phyloP scores from a whole-genome alignment of 2,797 vertebrate genomes.

The Sebastes hubbsi region DNA sequence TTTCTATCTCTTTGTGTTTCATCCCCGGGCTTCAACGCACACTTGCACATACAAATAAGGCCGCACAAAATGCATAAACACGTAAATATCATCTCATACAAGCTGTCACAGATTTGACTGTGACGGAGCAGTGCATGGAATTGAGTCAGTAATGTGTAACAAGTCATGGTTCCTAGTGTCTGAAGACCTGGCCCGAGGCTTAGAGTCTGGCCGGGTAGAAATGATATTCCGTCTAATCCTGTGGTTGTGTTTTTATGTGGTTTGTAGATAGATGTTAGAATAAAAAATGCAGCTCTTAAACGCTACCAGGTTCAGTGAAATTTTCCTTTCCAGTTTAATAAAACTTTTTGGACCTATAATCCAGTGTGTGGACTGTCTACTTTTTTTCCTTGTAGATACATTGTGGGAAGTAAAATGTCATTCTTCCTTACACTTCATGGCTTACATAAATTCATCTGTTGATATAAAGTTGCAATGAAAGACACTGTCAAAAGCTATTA shows the following conservation, averaged over 20 bases:
- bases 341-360: background rate
- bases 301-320: background rate
- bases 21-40: background rate
- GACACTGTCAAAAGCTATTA: background rate
- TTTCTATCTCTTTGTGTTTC: background rate
- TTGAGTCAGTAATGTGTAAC: background rate
- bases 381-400: background rate
- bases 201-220: background rate
- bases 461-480: background rate
- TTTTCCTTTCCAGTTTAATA: background rate
- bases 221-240: background rate
- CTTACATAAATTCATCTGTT: background rate
- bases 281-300: background rate
- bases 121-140: background rate
- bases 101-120: background rate
- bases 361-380: too few relatives aligned
- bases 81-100: background rate
- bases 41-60: background rate
- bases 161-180: background rate
- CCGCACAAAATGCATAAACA: background rate
- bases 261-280: background rate
- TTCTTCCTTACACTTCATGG: background rate
- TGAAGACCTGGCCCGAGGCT: background rate
- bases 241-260: background rate
- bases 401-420: rapidly evolving